These are phyloP conservation scores for Drosophila tristis DNA, from an alignment of 1,140 invertebrate genomes.

Conservation along the genomic window DNA sequence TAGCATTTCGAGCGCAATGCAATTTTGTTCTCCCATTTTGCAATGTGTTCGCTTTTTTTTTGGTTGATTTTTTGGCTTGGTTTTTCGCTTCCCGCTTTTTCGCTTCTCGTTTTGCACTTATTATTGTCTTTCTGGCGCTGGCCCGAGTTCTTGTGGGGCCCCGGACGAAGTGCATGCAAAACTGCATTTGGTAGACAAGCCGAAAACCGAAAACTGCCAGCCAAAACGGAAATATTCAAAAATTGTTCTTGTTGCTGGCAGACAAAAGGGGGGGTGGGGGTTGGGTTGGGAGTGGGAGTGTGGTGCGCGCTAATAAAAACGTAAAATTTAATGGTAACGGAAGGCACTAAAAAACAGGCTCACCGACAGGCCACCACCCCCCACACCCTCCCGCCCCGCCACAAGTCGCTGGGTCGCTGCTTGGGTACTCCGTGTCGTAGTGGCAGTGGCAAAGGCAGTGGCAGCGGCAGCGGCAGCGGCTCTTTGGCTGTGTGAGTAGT, in stretches of 20 bases:
- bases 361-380: conserved; percentile 68
- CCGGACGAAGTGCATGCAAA: conserved; percentile 72
- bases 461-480: conserved; percentile 32
- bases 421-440: conserved; percentile 4
- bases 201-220: conserved; percentile 70
- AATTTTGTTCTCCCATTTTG: conserved; percentile 56
- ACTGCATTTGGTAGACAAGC: conserved; percentile 78
- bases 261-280: not conserved
- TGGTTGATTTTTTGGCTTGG: conserved; percentile 7
- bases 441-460: too few species aligned
- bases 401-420: conserved; percentile 39
- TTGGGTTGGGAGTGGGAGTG: not conserved
- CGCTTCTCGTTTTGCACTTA: conserved; percentile 37
- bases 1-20: conserved; percentile 53
- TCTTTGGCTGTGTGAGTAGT: conserved; percentile 53
- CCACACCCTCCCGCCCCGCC: too few species aligned
- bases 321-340: conserved; percentile 83
- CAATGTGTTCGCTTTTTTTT: conserved; percentile 18
- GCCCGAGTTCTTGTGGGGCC: conserved; percentile 27
- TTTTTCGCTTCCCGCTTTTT: conserved; percentile 3
- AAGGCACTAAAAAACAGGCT: conserved; percentile 83
- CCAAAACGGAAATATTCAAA: conserved; percentile 82
- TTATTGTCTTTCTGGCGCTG: conserved; percentile 53
- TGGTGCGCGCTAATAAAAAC: conserved; percentile 76
- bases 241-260: conserved; percentile 58